Conservation (phyloP, 2,797 vertebrate species). For the Sebastiscus tertius region DNA sequence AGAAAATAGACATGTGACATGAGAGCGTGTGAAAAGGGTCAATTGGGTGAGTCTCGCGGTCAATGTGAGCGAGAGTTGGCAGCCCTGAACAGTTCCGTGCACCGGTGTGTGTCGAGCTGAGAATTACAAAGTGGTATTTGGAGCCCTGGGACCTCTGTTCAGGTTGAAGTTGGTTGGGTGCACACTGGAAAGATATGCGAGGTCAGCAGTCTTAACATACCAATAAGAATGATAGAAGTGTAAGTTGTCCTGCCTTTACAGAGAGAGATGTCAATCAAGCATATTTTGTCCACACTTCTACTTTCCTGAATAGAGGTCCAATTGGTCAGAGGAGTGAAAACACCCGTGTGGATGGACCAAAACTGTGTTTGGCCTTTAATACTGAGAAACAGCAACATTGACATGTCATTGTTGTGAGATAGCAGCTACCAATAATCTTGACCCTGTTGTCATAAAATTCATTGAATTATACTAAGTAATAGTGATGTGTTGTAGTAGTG, state of each 20-base stretch:
- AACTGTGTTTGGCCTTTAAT: neutral
- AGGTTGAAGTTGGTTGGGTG: neutral
- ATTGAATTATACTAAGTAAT: no score
- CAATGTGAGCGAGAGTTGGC: neutral
- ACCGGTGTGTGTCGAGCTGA: neutral
- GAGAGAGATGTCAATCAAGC: neutral
- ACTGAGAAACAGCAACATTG: neutral
- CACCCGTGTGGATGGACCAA: neutral
- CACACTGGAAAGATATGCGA: no score
- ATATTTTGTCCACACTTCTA: neutral
- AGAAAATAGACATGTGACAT: neutral
- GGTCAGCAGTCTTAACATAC: no score
- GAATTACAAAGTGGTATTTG: neutral
- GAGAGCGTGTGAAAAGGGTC: neutral
- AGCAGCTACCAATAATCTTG: neutral
- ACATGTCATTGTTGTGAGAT: neutral
- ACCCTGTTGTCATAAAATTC: neutral
- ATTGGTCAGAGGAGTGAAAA: neutral
- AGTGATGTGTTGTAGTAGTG: no score
- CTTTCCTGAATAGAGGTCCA: no score
- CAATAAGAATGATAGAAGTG: neutral
- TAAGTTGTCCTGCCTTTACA: neutral
- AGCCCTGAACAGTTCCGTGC: neutral
- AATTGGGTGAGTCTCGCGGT: neutral
- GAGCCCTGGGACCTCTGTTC: neutral